phyloP scores from a whole-genome alignment of 2,113 vertebrate genomes.

The Chionodraco myersi region DNA sequence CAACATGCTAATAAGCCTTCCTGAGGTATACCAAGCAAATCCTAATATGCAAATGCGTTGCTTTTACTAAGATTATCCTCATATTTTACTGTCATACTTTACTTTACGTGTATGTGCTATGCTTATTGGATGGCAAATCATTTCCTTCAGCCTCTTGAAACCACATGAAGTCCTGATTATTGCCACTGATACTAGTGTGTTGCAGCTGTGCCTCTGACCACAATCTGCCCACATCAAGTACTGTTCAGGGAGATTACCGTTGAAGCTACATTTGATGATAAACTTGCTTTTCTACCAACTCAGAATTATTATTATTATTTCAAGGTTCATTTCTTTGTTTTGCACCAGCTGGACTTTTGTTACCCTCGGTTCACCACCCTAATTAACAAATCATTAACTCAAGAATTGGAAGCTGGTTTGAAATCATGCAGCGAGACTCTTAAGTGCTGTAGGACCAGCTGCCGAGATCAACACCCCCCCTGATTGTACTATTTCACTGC shows the following conservation, averaged over 20 bases:
- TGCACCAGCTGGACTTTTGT: constrained; percentile 17
- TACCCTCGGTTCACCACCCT: constrained; percentile 9
- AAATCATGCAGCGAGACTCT: constrained; percentile 3
- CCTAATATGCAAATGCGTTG: neutral
- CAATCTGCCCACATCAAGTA: neutral
- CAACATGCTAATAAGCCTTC: neutral
- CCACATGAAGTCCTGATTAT: constrained; percentile 16
- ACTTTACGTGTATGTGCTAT: constrained; percentile 1
- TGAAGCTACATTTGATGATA: constrained; percentile 19
- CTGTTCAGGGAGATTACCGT: neutral
- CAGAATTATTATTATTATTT: neutral
- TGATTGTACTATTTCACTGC: neutral
- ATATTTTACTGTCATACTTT: neutral
- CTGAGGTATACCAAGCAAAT: neutral
- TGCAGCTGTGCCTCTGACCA: neutral
- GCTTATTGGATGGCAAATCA: constrained; percentile 13
- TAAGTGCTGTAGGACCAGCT: neutral
- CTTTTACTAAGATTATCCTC: neutral
- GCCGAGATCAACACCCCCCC: neutral
- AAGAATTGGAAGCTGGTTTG: constrained; percentile 17
- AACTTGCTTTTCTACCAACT: neutral
- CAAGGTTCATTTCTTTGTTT: constrained; percentile 1
- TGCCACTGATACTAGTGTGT: constrained; percentile 16
- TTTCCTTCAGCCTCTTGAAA: constrained; percentile 19
- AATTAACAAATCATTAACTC: constrained; percentile 20